Evolutionary conservation across 1,140 invertebrate genomes (phyloP).

Genomic region (Vollenhovia emeryi): DNA sequence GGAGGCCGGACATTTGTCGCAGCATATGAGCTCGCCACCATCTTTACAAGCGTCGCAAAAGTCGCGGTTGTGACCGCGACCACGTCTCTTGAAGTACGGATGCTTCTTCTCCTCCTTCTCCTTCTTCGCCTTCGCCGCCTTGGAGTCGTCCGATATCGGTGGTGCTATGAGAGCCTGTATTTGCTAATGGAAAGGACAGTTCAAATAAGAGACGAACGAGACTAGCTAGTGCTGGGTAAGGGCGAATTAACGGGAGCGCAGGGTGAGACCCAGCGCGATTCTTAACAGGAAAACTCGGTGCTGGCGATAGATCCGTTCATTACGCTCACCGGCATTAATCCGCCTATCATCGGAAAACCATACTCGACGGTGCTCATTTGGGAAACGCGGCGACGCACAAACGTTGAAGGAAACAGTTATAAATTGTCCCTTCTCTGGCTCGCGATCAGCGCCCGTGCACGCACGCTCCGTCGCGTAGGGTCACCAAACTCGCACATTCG

Average conservation of each 20-base stretch:
- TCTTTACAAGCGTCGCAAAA: slow-evolving; percentile 96
- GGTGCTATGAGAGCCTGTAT: slow-evolving; percentile 95
- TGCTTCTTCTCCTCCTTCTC: slow-evolving; percentile 89
- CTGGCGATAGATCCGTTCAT: neutral
- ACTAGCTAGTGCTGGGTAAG: too few species aligned
- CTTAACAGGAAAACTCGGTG: neutral
- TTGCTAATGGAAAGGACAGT: slow-evolving; percentile 87
- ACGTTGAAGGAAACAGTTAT: slow-evolving; percentile 19
- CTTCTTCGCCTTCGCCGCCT: slow-evolving; percentile 86
- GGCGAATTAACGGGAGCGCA: neutral
- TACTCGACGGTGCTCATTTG: slow-evolving; percentile 86
- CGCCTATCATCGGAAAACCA: slow-evolving; percentile 87
- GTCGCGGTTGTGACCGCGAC: slow-evolving; percentile 96
- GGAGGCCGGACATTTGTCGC: slow-evolving; percentile 97
- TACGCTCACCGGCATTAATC: slow-evolving; percentile 89
- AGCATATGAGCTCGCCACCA: slow-evolving; percentile 97
- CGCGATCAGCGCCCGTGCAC: too few species aligned
- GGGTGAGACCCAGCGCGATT: neutral
- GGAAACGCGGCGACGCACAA: neutral
- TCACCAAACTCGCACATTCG: too few species aligned
- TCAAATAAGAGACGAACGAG: slow-evolving; percentile 27
- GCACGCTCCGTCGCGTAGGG: too few species aligned
- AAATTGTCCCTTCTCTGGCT: neutral
- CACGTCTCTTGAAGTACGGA: slow-evolving; percentile 94
- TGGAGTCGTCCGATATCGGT: slow-evolving; percentile 90